A percentile compares a stretch with the other conserved stretches of the same genome.
Evolutionary conservation across 2,113 vertebrate genomes (phyloP).

Genomic region (Thunnus maccoyii): DNA sequence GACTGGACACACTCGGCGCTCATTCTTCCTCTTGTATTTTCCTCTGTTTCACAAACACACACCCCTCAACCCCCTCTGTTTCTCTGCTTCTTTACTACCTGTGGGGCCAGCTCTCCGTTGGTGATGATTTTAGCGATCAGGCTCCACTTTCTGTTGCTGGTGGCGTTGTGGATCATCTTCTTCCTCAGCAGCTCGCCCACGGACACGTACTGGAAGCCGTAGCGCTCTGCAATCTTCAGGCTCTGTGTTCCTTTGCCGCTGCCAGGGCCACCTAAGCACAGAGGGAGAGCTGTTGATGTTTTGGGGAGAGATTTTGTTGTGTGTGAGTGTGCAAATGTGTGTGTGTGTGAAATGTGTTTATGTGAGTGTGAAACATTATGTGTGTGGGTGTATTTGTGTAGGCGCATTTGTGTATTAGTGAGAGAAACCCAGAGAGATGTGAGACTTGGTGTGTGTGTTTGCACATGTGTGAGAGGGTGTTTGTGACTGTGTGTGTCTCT

Average conservation of each 20-base stretch:
- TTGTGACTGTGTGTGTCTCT: slow-evolving; percentile 12
- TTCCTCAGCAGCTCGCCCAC: slow-evolving; percentile 96
- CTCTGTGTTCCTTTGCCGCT: slow-evolving; percentile 99
- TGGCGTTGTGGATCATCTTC: slow-evolving; percentile 97
- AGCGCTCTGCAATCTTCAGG: slow-evolving; percentile 96
- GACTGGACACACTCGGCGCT: slow-evolving; percentile 43
- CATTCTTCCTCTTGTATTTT: slow-evolving; percentile 16
- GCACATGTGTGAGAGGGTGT: not conserved
- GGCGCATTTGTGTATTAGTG: slow-evolving; percentile 48
- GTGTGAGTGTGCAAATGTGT: slow-evolving; percentile 6
- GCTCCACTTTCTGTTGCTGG: slow-evolving; percentile 98
- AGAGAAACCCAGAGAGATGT: slow-evolving; percentile 41
- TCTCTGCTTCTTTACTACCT: slow-evolving; percentile 84
- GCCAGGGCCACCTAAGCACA: slow-evolving; percentile 92
- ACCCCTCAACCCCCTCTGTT: not conserved
- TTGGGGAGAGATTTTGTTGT: slow-evolving; percentile 16
- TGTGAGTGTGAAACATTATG: slow-evolving; percentile 64
- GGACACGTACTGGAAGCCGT: slow-evolving; percentile 96
- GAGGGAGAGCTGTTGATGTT: slow-evolving; percentile 53
- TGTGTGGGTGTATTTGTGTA: slow-evolving; percentile 65
- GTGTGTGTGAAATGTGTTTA: slow-evolving; percentile 39
- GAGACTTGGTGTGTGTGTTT: slow-evolving; percentile 29
- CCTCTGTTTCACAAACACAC: not conserved
- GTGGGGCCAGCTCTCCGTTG: slow-evolving; percentile 96
- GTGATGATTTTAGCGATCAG: slow-evolving; percentile 99